These are phyloP conservation scores for Heliconius eleuchia DNA, from an alignment of 1,140 invertebrate species.

Conservation along the genomic window DNA sequence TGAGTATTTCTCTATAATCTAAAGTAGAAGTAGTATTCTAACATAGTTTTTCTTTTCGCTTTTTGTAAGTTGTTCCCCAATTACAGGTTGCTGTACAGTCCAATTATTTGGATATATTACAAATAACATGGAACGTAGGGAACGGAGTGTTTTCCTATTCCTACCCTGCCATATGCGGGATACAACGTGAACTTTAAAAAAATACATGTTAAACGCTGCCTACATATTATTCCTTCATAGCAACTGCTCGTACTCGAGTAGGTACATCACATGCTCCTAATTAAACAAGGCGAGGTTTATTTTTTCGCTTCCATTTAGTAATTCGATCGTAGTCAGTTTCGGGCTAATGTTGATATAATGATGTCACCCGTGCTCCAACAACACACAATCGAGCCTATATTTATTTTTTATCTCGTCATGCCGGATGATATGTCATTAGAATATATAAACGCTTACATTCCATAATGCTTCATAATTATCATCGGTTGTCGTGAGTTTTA, in stretches of 20 bases:
- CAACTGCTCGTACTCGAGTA: not conserved
- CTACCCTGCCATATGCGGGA: no score
- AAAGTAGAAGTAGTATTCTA: no score
- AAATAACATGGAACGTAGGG: no score
- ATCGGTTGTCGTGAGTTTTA: not conserved
- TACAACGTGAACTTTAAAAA: no score
- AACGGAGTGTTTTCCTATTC: no score
- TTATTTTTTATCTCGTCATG: conserved; percentile 50
- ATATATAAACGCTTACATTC: conserved; percentile 16
- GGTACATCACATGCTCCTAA: conserved; percentile 21
- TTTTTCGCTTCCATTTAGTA: conserved; percentile 49
- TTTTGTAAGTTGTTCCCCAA: no score
- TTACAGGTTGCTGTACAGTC: no score
- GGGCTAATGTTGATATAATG: conserved; percentile 55
- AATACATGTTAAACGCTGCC: not conserved
- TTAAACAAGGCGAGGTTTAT: conserved; percentile 32
- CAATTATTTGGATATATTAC: no score
- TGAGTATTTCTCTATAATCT: no score
- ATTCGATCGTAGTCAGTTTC: conserved; percentile 51
- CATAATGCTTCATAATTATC: conserved; percentile 1
- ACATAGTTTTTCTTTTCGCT: no score
- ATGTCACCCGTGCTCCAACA: conserved; percentile 52
- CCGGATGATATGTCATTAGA: conserved; percentile 37
- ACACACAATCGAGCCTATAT: conserved; percentile 56
- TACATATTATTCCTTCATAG: not conserved